Base-by-base conservation (phyloP, 2,888 invertebrate genomes). In the Chymomyza procnemis region DNA sequence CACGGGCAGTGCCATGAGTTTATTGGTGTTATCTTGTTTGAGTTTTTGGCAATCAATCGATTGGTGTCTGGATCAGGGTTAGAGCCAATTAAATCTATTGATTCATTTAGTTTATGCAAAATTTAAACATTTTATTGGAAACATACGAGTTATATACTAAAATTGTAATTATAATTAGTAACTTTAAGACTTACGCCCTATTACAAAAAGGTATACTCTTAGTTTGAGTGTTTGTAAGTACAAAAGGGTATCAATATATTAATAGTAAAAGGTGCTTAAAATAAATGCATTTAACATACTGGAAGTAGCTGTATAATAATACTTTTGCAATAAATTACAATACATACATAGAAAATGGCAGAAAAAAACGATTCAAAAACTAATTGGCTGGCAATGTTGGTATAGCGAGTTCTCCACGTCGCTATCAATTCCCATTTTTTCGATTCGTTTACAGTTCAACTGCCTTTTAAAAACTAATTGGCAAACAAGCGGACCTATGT, bases 301-400 rank as follows among this genome's bases (percentile, higher is more conserved):
- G 87, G 87, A 83, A 83, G 86, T 85, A 80, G 71, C 72, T 76
- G 84, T 75, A 84, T 79, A 79, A 82, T 83, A 83, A 84, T 80
- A 80, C 85, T 75, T 75, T 46, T 59, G 71, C 78, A 70, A 82
- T 82, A 85, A 83, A 85, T 87, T 85, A 86, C 78, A 71, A 66
- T 75, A 73, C 61, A 67, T 59, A 63, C 69, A 59, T 61, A 48
- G 69, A 61, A 71, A 76, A 83, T 83, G 85, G 83, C 87, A 85
- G 74, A 78, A 62, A 68, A n/a, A 75, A 64, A 78, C 71, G 73
- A 70, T 69, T 80, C 66, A 73, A 72, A 59, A 56, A 65, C 56
- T 69, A 66, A 73, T 80, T 79, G 81, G 81, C 81, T 81, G 79
- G 81, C 79, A 73, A 75, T 78, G 14, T 64, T 57, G 64, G 48